Percentiles rank a stretch among this genome's conserved stretches.
phyloP scores from a whole-genome alignment of 2,888 invertebrate genomes.

The Oegoconia quadripuncta region DNA sequence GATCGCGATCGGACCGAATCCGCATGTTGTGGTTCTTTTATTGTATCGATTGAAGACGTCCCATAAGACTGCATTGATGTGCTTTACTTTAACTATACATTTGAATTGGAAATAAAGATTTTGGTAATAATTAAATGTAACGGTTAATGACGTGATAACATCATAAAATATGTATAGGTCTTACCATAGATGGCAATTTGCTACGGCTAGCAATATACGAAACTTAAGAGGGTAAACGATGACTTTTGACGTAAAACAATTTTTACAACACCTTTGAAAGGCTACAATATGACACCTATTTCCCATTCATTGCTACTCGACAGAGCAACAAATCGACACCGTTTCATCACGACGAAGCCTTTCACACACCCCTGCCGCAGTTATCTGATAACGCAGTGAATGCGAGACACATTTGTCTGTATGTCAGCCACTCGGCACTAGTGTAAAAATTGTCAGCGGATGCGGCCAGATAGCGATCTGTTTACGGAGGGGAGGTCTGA shows the following conservation, averaged over 20 bases:
- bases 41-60: slow-evolving; percentile 45
- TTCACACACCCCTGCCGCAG: slow-evolving; percentile 66
- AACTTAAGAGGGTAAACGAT: too few relatives aligned
- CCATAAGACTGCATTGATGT: slow-evolving; percentile 43
- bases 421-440: slow-evolving; percentile 65
- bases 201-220: too few relatives aligned
- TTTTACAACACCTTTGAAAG: slow-evolving; percentile 39
- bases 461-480: slow-evolving; percentile 71
- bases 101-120: neutral
- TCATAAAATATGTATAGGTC: too few relatives aligned
- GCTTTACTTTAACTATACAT: slow-evolving; percentile 22
- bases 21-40: slow-evolving; percentile 60
- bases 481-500: slow-evolving; percentile 48
- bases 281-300: slow-evolving; percentile 58
- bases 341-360: slow-evolving; percentile 61
- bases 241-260: slow-evolving; percentile 20
- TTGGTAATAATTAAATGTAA: too few relatives aligned
- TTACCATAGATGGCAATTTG: too few relatives aligned
- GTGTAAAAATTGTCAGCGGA: slow-evolving; percentile 76
- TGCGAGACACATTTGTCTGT: slow-evolving; percentile 71
- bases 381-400: slow-evolving; percentile 74
- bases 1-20: slow-evolving; percentile 73
- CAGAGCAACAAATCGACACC: slow-evolving; percentile 70
- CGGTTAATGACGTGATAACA: too few relatives aligned
- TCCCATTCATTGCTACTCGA: slow-evolving; percentile 65